Evolutionary conservation across 2,113 vertebrate species (phyloP), one percentile per base, ranked within the genome.

Genomic region (Hyla sarda): DNA sequence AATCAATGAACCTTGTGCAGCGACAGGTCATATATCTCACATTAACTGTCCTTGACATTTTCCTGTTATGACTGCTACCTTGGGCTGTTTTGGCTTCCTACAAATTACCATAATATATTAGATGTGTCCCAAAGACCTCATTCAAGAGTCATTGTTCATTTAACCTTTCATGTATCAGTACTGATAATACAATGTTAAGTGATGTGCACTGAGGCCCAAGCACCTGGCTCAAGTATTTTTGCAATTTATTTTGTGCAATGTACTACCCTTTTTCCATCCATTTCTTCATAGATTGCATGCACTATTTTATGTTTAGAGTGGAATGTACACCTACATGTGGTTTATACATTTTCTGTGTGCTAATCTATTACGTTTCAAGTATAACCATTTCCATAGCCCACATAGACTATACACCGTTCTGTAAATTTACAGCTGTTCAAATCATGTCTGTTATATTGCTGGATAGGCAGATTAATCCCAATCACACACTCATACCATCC

Each of bases 41-140:
- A 3, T 13, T 62, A 72, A 30, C 41, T n/a, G 85, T 58, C 85
- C 85, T 82, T 87, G 77, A 80, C 85, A 87, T 87, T 87, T 86
- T 73, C 52, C 69, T 74, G 77, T 87, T 87, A 45, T 82, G 85
- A 62, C 78, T 77, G 41, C 45, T 77, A 47, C 30, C 16, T 45
- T 45, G 28, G 72, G 37, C 37, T 73, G 77, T 81, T 86, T 73
- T 81, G 85, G 34, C 84, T 73, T 81, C 37, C 62, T 86, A 14
- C n/a, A 28, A 74, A 87, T 73, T 58, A 73, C 60, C 67, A 81
- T 80, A 60, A 72, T 81, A 60, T 74, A 48, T 82, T 60, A 52
- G 37, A 73, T 32, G 10, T 19, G 10, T 37, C 50, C 77, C 52
- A 80, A 80, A 81, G 34, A 60, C 52, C 17, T 41, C 25, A 50